phyloP scores from a whole-genome alignment of 2,888 invertebrate species.

The Fragum whitleyi region DNA sequence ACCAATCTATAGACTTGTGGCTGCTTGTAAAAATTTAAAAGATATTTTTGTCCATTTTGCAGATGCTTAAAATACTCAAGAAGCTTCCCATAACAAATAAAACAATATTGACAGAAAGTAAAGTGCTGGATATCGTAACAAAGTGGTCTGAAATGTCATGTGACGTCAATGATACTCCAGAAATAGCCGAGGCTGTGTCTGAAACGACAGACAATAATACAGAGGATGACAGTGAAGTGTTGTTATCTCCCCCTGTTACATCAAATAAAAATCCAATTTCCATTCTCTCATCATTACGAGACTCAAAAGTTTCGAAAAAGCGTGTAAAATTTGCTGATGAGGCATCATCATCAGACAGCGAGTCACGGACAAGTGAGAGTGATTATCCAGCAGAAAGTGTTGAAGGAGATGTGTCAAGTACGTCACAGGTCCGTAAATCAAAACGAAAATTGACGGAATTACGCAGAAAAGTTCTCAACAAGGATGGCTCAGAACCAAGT shows the following conservation, averaged over 20 bases:
- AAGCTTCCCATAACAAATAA: slow-evolving; percentile 96
- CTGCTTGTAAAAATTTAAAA: too few species aligned
- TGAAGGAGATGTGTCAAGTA: slow-evolving; percentile 57
- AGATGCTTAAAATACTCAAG: slow-evolving; percentile 93
- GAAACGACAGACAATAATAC: slow-evolving; percentile 54
- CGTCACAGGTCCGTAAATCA: slow-evolving; percentile 45
- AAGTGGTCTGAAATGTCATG: slow-evolving; percentile 89
- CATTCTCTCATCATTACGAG: slow-evolving; percentile 68
- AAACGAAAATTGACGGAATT: slow-evolving; percentile 46
- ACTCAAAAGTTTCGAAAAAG: slow-evolving; percentile 70
- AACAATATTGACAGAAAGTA: slow-evolving; percentile 96
- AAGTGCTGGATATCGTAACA: slow-evolving; percentile 93
- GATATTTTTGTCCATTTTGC: slow-evolving; percentile 8
- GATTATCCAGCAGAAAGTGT: slow-evolving; percentile 50
- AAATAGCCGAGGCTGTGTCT: slow-evolving; percentile 37
- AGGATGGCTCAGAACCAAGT: slow-evolving; percentile 35
- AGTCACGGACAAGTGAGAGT: slow-evolving; percentile 70
- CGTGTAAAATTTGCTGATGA: slow-evolving; percentile 79
- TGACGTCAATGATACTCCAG: slow-evolving; percentile 29
- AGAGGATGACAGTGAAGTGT: slow-evolving; percentile 59
- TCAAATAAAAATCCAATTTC: slow-evolving; percentile 73
- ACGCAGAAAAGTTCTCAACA: slow-evolving; percentile 64
- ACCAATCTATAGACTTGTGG: too few species aligned
- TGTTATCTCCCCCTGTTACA: slow-evolving; percentile 48
- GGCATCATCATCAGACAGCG: slow-evolving; percentile 80